Base-by-base conservation (phyloP, 1,140 invertebrate genomes). In the Brachionus asplanchnoidis region DNA sequence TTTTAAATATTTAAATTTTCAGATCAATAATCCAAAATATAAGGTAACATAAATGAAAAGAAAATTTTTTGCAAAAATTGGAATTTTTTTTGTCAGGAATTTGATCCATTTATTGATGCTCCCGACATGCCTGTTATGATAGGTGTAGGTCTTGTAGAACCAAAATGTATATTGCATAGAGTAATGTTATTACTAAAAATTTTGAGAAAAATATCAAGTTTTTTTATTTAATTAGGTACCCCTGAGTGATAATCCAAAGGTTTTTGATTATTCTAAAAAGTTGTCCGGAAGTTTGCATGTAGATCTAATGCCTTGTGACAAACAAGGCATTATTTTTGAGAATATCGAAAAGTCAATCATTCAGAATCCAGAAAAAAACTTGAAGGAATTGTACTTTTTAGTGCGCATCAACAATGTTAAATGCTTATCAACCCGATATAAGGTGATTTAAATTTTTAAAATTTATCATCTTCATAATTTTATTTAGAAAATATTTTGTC, bases 41-140 rank as follows among this genome's bases (percentile, higher is more conserved):
- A 80, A 53, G 14, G 42, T 40, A 32, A 23, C 2, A 66, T 66
- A 26, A 5, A 40, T 77, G 11, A 23, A n/a, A 12, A n/a, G n/a
- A 20, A 36, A 36, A 36, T 6, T 7, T 36, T 11, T 7, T 44
- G 23, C 14, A n/a, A 70, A 26, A 12, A 77, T 32, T 44, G 2
- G 8, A 77, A 44, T 9, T 11, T 77, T 11, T 56, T 40, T 17
- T 23, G 4, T 14, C 7, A 78, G 75, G 42, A 32, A 28, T 80
- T 26, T 78, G 92, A 93, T 88, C 93, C 92, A 36, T 93, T 93
- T 88, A 86, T 89, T 66, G 92, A 93, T 86, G 89, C 92, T 80
- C 86, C 89, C 7, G 90, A 92, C 79, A 89, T 89, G 9, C 91
- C 92, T 68, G 90, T 92, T 14, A 88, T 90, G 73, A 91, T 93